Evolutionary conservation across 1,140 invertebrate species (phyloP).

Genomic region (Pseudomyrmex cubaensis): DNA sequence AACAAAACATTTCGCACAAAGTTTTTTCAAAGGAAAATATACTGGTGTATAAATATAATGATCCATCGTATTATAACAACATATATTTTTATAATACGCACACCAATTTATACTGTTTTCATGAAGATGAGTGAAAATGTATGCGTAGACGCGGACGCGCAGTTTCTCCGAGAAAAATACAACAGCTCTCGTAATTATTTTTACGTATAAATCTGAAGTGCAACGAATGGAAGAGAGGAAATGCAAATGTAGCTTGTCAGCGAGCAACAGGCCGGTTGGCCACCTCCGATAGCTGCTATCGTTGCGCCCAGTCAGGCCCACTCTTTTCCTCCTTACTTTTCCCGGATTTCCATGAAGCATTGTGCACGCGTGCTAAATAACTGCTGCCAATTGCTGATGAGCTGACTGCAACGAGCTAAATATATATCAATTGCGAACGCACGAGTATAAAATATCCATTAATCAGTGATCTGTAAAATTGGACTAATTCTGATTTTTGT

Average conservation of each 20-base stretch:
- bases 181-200: constrained; percentile 50
- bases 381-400: background rate
- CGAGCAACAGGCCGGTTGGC: constrained; percentile 75
- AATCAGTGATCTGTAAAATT: constrained; percentile 2
- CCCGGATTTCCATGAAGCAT: constrained; percentile 50
- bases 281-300: constrained; percentile 79
- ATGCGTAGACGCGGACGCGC: background rate
- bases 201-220: constrained; percentile 64
- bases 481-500: background rate
- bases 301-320: constrained; percentile 67
- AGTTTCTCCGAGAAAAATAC: background rate
- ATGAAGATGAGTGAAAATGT: background rate
- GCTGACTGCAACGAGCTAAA: background rate
- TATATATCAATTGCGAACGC: background rate
- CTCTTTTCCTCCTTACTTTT: constrained; percentile 70
- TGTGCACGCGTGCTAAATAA: constrained; percentile 56
- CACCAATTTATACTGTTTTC: background rate
- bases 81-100: no score
- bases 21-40: background rate
- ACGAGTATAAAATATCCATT: background rate
- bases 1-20: background rate
- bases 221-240: constrained; percentile 41
- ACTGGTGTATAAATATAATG: no score
- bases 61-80: no score
- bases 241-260: constrained; percentile 72